Evolutionary conservation across 2,113 vertebrate species (phyloP).

Genomic region (Pristiophorus japonicus): DNA sequence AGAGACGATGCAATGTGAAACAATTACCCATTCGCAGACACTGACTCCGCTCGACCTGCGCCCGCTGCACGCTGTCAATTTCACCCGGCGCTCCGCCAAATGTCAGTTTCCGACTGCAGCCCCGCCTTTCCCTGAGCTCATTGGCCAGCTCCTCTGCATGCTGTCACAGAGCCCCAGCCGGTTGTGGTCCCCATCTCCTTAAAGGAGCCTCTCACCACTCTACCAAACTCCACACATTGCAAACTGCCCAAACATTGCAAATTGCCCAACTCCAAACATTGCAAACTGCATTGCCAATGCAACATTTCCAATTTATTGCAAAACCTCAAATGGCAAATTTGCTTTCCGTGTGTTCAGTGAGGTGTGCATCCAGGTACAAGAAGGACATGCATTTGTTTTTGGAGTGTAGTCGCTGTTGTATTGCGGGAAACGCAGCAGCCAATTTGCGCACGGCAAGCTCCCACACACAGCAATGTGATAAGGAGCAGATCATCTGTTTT

Average conservation of each 20-base stretch:
- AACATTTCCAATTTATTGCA: too few relatives aligned
- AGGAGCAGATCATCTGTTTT: too few relatives aligned
- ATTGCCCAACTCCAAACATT: too few relatives aligned
- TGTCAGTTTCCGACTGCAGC: not conserved
- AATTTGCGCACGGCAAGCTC: too few relatives aligned
- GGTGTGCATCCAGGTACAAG: too few relatives aligned
- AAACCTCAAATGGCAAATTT: not conserved
- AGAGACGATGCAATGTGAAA: not conserved
- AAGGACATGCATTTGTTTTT: too few relatives aligned
- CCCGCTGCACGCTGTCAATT: not conserved
- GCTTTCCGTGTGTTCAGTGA: not conserved
- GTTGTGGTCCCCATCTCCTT: not conserved
- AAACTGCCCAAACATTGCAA: not conserved
- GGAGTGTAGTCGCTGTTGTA: too few relatives aligned
- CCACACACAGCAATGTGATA: too few relatives aligned
- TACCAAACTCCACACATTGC: not conserved
- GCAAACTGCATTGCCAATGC: too few relatives aligned
- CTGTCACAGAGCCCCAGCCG: not conserved
- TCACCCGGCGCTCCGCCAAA: not conserved
- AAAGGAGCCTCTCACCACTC: not conserved
- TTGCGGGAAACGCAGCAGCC: not conserved
- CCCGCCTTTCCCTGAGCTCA: not conserved
- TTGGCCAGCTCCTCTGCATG: not conserved
- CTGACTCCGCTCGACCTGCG: not conserved
- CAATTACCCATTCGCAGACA: not conserved